phyloP scores from a whole-genome alignment of 2,888 invertebrate species.

The Hirtodrosophila histrioides region DNA sequence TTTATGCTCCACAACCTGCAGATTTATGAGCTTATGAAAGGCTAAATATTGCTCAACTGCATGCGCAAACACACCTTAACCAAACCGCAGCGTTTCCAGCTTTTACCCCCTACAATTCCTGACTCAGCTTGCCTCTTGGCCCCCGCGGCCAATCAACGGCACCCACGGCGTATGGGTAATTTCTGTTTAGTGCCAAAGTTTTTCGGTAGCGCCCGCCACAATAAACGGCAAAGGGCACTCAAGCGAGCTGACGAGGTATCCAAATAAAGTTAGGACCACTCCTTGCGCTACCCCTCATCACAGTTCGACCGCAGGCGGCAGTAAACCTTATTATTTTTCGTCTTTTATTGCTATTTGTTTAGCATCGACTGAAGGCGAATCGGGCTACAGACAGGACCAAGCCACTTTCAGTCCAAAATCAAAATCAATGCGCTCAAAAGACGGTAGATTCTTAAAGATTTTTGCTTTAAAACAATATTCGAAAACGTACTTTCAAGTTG shows the following conservation, averaged over 20 bases:
- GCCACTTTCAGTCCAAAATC: slow-evolving; percentile 27
- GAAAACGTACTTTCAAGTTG: no score
- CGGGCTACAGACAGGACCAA: slow-evolving; percentile 13
- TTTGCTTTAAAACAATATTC: neutral
- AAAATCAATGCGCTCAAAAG: slow-evolving; percentile 24
- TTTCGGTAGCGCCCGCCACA: slow-evolving; percentile 57
- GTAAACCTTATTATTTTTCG: slow-evolving; percentile 72
- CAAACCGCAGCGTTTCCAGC: slow-evolving; percentile 17
- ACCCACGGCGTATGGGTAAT: slow-evolving; percentile 76
- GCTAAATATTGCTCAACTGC: slow-evolving; percentile 34
- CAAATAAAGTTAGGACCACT: slow-evolving; percentile 39
- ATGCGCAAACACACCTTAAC: slow-evolving; percentile 25
- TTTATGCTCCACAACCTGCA: slow-evolving; percentile 66
- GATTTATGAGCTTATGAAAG: slow-evolving; percentile 72
- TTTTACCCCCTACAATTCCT: neutral
- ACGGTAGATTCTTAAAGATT: slow-evolving; percentile 13
- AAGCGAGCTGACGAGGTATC: slow-evolving; percentile 61
- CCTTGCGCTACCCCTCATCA: neutral
- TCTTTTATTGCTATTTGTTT: slow-evolving; percentile 74
- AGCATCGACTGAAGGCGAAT: slow-evolving; percentile 44
- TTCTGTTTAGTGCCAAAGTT: slow-evolving; percentile 68
- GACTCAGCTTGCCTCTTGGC: slow-evolving; percentile 3
- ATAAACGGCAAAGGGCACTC: slow-evolving; percentile 75
- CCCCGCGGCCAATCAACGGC: slow-evolving; percentile 62
- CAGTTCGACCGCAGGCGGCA: slow-evolving; percentile 46